phyloP scores from a whole-genome alignment of 2,888 invertebrate genomes.

The Lysandra bellargus region DNA sequence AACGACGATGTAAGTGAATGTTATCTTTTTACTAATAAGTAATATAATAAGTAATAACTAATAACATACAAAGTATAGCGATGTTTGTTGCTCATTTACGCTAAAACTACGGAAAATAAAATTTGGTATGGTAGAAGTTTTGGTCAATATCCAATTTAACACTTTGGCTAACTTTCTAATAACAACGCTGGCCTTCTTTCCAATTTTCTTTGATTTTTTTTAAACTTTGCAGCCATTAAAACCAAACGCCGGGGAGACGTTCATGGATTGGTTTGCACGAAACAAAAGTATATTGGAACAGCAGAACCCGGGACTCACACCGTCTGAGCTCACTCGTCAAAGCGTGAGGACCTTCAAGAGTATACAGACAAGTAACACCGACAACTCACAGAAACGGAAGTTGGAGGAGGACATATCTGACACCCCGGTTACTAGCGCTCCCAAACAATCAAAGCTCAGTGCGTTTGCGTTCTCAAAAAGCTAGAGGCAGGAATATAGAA shows the following conservation, averaged over 20 bases:
- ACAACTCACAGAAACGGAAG: conserved; percentile 62
- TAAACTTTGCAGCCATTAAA: conserved; percentile 56
- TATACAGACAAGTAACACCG: conserved; percentile 52
- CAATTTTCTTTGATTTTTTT: background rate
- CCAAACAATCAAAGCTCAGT: conserved; percentile 75
- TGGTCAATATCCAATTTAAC: too few relatives aligned
- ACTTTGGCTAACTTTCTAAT: too few relatives aligned
- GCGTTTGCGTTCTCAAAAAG: conserved; percentile 73
- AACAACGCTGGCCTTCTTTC: too few relatives aligned
- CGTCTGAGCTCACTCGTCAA: conserved; percentile 78
- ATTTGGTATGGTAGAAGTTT: too few relatives aligned
- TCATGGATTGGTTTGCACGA: conserved; percentile 81
- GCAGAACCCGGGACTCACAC: conserved; percentile 77
- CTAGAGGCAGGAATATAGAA: background rate
- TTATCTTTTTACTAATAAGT: too few relatives aligned
- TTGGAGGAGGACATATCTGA: conserved; percentile 57
- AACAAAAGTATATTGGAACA: conserved; percentile 78
- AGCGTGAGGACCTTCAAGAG: conserved; percentile 77
- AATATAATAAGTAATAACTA: too few relatives aligned
- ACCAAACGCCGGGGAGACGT: conserved; percentile 72
- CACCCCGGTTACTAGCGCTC: conserved; percentile 53
- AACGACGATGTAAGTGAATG: conserved; percentile 60
- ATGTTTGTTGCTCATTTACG: too few relatives aligned
- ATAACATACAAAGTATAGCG: too few relatives aligned
- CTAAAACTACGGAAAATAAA: too few relatives aligned